phyloP scores from a whole-genome alignment of 2,888 invertebrate species.

The Drosophila merina region DNA sequence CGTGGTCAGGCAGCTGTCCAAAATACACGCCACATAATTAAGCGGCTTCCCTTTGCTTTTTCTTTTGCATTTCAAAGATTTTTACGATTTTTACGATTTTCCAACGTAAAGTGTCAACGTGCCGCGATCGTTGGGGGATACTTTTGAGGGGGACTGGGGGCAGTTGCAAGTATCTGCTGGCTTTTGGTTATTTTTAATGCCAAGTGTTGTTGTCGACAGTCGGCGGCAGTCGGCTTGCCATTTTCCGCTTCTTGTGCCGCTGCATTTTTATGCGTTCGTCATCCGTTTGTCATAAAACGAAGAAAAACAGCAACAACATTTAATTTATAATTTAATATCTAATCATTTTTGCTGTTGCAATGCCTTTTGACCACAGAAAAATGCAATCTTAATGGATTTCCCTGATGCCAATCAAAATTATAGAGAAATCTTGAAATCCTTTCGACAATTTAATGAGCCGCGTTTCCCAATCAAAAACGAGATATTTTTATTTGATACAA shows the following conservation, averaged over 20 bases:
- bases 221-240: constrained; percentile 48
- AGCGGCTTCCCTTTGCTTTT: constrained; percentile 48
- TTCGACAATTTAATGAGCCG: constrained; percentile 24
- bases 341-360: constrained; percentile 67
- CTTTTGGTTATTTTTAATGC: constrained; percentile 68
- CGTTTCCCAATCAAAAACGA: neutral
- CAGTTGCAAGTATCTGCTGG: constrained; percentile 60
- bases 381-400: constrained; percentile 68
- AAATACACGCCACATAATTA: constrained; percentile 68
- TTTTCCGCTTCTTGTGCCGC: constrained; percentile 66
- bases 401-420: constrained; percentile 43
- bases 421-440: constrained; percentile 12
- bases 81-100: constrained; percentile 65
- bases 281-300: constrained; percentile 79
- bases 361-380: constrained; percentile 49
- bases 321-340: constrained; percentile 78
- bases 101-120: constrained; percentile 76
- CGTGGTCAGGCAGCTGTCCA: constrained; percentile 52
- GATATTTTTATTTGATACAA: constrained; percentile 1
- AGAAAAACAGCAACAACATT: constrained; percentile 44
- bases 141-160: neutral
- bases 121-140: constrained; percentile 57
- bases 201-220: constrained; percentile 36
- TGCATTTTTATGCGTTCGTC: constrained; percentile 78
- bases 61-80: constrained; percentile 41